A percentile compares a stretch with the other conserved stretches of the same genome.
Evolutionary conservation across 2,113 vertebrate species (phyloP).

Genomic region (Petroica traversi): DNA sequence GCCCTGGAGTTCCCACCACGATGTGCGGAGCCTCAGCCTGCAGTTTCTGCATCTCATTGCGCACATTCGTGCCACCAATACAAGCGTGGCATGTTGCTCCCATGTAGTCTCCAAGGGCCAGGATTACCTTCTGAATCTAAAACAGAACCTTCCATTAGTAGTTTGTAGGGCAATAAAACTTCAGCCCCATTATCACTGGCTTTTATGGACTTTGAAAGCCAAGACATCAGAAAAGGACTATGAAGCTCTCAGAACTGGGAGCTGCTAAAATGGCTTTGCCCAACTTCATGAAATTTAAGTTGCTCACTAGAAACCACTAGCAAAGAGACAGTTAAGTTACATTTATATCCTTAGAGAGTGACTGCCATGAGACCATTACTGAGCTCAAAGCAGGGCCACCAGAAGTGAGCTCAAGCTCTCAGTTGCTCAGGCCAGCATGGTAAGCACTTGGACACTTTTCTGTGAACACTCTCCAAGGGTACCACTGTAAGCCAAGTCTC

Average conservation of each 20-base stretch:
- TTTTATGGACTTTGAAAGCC: not conserved
- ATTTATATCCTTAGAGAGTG: not conserved
- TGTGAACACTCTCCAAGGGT: fast-evolving
- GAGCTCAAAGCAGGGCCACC: not conserved
- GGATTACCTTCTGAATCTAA: constrained; percentile 88
- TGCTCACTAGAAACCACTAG: not conserved
- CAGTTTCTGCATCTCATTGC: constrained; percentile 89
- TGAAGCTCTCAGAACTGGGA: not conserved
- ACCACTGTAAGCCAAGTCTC: not conserved
- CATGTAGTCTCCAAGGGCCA: constrained; percentile 90
- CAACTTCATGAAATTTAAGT: fast-evolving
- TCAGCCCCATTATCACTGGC: not conserved
- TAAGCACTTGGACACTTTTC: not conserved
- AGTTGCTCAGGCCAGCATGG: not conserved
- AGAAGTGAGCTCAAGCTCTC: not conserved
- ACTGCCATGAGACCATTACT: not conserved
- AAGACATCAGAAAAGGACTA: not conserved
- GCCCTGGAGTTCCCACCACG: constrained; percentile 87
- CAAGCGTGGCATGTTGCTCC: constrained; percentile 89
- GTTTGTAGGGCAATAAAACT: not conserved
- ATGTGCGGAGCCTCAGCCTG: constrained; percentile 88
- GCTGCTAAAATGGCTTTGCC: not conserved
- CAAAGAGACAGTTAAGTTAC: fast-evolving
- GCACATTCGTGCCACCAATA: constrained; percentile 88
- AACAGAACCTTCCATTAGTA: not conserved